Percentiles rank a stretch among this genome's conserved stretches.
Evolutionary conservation across 2,888 invertebrate genomes (phyloP).

Genomic region (Tanytarsus gracilentus): DNA sequence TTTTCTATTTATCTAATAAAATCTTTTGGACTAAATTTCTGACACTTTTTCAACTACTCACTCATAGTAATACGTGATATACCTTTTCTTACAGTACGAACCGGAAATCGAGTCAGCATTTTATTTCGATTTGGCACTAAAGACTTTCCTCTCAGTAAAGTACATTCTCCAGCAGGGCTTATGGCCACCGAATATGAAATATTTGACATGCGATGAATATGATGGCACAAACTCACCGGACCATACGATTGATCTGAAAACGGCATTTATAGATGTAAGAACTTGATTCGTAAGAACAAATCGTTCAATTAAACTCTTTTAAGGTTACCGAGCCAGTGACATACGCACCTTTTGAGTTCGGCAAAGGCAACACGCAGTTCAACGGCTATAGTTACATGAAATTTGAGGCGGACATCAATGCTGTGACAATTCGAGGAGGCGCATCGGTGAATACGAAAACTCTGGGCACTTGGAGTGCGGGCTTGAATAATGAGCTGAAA

Average conservation of each 20-base stretch:
- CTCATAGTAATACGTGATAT: neutral
- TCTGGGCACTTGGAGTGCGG: slow-evolving; percentile 71
- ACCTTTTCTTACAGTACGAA: slow-evolving; percentile 38
- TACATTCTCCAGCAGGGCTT: slow-evolving; percentile 50
- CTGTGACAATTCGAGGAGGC: slow-evolving; percentile 62
- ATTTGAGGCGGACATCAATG: slow-evolving; percentile 61
- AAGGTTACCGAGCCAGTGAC: slow-evolving; percentile 56
- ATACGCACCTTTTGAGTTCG: slow-evolving; percentile 57
- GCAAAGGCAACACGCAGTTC: slow-evolving; percentile 47
- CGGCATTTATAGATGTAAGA: slow-evolving; percentile 57
- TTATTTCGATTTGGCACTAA: slow-evolving; percentile 75
- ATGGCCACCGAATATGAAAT: slow-evolving; percentile 64
- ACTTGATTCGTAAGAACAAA: slow-evolving; percentile 25
- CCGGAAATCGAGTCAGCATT: slow-evolving; percentile 74
- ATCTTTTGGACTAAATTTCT: too few species aligned
- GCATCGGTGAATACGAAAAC: slow-evolving; percentile 60
- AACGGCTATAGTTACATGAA: slow-evolving; percentile 69
- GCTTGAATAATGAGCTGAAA: slow-evolving; percentile 56
- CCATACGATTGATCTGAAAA: slow-evolving; percentile 59
- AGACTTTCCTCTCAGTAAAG: slow-evolving; percentile 65
- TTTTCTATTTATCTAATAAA: too few species aligned
- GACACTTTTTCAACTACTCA: neutral
- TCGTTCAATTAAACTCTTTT: slow-evolving; percentile 5
- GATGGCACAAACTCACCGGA: slow-evolving; percentile 67
- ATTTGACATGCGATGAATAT: slow-evolving; percentile 69